phyloP scores from a whole-genome alignment of 1,140 invertebrate species.

The Oscheius sp. region DNA sequence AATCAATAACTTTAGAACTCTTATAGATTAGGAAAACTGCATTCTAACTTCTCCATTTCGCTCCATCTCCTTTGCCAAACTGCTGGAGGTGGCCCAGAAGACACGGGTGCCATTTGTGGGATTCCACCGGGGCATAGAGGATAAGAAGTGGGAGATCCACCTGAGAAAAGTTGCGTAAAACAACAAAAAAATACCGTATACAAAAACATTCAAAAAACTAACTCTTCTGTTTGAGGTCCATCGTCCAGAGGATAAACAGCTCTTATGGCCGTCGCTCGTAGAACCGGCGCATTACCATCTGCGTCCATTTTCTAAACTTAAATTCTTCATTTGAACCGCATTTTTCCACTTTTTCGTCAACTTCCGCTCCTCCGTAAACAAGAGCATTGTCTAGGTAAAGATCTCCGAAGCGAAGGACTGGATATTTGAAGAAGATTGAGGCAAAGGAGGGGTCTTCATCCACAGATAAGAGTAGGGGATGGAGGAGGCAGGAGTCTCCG shows the following conservation, averaged over 20 bases:
- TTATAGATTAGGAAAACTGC: background rate
- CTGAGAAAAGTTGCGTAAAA: slow-evolving; percentile 20
- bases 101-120: slow-evolving; percentile 37
- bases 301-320: slow-evolving; percentile 30
- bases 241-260: slow-evolving; percentile 45
- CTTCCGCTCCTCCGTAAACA: slow-evolving; percentile 42
- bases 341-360: slow-evolving; percentile 31
- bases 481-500: slow-evolving; percentile 14
- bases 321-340: slow-evolving; percentile 2
- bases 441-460: slow-evolving; percentile 10
- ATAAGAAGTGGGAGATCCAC: slow-evolving; percentile 34
- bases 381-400: slow-evolving; percentile 51
- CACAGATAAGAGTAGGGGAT: slow-evolving; percentile 27
- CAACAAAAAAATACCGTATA: no score
- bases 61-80: slow-evolving; percentile 53
- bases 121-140: slow-evolving; percentile 15
- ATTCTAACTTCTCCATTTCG: slow-evolving; percentile 48
- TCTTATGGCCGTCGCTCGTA: slow-evolving; percentile 41
- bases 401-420: slow-evolving; percentile 44
- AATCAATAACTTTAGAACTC: slow-evolving; percentile 40
- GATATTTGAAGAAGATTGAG: slow-evolving; percentile 38
- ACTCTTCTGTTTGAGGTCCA: slow-evolving; percentile 33
- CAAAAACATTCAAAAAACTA: slow-evolving; percentile 21
- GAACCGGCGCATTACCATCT: slow-evolving; percentile 45
- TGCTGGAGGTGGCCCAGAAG: slow-evolving; percentile 43